Evolutionary conservation across 1,140 invertebrate species (phyloP).

Genomic region (Zaprionus taronus): DNA sequence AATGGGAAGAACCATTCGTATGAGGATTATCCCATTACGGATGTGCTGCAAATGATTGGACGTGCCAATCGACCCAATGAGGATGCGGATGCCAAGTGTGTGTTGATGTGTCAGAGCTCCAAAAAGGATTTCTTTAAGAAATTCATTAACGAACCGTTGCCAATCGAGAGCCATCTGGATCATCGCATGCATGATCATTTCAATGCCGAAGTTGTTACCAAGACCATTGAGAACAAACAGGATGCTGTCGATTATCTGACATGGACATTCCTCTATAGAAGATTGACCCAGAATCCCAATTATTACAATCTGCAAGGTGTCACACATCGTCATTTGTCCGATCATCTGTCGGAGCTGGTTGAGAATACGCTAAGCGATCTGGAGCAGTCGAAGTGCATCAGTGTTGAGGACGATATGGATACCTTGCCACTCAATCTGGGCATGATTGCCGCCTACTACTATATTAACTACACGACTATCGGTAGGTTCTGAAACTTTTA

Average conservation of each 20-base stretch:
- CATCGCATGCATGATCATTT: constrained; percentile 99
- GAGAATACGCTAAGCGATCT: constrained; percentile 98
- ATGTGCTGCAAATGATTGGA: constrained; percentile 99
- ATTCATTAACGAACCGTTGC: constrained; percentile 98
- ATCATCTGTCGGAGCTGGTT: constrained; percentile 99
- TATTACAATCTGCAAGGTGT: constrained; percentile 99
- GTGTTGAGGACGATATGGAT: constrained; percentile 99
- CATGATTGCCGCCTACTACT: constrained; percentile 99
- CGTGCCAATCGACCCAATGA: constrained; percentile 94
- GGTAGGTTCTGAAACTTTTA: constrained; percentile 85
- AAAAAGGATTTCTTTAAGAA: constrained; percentile 99
- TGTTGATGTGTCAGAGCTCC: constrained; percentile 98
- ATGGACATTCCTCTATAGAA: constrained; percentile 99
- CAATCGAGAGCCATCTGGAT: constrained; percentile 98
- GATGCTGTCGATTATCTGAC: constrained; percentile 99
- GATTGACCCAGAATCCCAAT: constrained; percentile 99
- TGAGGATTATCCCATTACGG: constrained; percentile 99
- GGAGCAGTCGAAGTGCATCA: constrained; percentile 99
- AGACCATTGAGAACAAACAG: constrained; percentile 99
- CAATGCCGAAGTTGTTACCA: constrained; percentile 99
- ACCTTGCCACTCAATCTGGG: constrained; percentile 98
- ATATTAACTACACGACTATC: constrained; percentile 99
- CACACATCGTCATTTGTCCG: constrained; percentile 97
- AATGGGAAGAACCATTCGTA: constrained; percentile 97
- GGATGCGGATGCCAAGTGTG: constrained; percentile 98